Conservation (phyloP, 1,140 invertebrate species). For the Sarcophaga peregrina region DNA sequence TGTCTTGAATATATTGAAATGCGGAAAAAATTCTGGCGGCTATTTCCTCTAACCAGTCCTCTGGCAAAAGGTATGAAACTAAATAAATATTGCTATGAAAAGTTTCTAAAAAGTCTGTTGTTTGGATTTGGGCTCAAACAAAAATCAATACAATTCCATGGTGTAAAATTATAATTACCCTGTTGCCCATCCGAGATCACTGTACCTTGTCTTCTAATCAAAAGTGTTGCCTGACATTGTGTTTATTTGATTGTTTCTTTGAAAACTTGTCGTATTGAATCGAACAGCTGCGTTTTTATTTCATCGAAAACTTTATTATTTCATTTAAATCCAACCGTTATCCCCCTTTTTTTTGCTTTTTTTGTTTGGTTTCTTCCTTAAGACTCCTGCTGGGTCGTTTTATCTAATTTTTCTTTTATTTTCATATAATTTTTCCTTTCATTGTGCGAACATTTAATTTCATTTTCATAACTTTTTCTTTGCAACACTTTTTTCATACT, state of each 20-base stretch:
- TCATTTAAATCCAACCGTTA: not conserved
- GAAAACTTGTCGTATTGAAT: not conserved
- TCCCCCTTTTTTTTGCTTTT: too few species aligned
- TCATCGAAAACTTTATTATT: not conserved
- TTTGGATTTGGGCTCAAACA: too few species aligned
- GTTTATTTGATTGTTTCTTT: not conserved
- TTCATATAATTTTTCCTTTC: not conserved
- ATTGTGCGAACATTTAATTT: not conserved
- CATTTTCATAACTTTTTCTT: constrained; percentile 18
- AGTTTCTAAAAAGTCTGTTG: too few species aligned
- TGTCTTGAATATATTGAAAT: too few species aligned
- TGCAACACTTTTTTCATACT: constrained; percentile 8
- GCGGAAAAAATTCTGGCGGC: too few species aligned
- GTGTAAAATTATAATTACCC: too few species aligned
- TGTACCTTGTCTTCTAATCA: not conserved
- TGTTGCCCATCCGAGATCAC: not conserved
- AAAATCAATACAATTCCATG: too few species aligned
- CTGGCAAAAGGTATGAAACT: too few species aligned
- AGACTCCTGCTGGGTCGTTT: too few species aligned
- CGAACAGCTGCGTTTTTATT: not conserved
- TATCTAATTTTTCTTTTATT: not conserved
- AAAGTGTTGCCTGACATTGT: not conserved
- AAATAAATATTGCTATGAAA: too few species aligned
- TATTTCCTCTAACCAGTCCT: too few species aligned
- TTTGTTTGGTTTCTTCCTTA: too few species aligned